Conservation (phyloP, 2,797 vertebrate species). For the Euthynnus affinis region DNA sequence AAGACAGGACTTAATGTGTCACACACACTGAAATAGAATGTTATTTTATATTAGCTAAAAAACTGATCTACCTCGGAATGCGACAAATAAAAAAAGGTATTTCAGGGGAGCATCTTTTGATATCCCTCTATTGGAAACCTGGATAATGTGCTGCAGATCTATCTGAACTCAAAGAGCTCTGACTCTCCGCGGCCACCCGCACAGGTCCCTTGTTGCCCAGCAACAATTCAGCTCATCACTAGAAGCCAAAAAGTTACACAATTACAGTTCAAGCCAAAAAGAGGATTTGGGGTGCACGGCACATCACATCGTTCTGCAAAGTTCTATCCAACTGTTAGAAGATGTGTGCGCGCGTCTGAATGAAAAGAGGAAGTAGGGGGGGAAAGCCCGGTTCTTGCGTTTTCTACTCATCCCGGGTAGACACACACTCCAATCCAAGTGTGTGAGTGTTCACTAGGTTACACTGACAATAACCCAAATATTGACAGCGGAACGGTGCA, state of each 20-base stretch:
- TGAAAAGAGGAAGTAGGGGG: conserved; percentile 48
- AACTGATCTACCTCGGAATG: conserved; percentile 34
- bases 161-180: conserved; percentile 54
- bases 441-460: conserved; percentile 9
- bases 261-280: conserved; percentile 70
- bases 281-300: conserved; percentile 49
- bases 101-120: conserved; percentile 25
- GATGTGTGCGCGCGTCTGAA: conserved; percentile 31
- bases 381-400: conserved; percentile 42
- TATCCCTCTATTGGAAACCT: conserved; percentile 46
- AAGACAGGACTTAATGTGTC: conserved; percentile 16
- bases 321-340: conserved; percentile 25
- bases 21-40: conserved; percentile 17
- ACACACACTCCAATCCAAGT: no score
- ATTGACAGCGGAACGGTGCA: conserved; percentile 40
- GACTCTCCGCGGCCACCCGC: conserved; percentile 66
- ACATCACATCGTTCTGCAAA: conserved; percentile 32
- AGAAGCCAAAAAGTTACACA: conserved; percentile 77
- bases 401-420: conserved; percentile 29
- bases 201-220: conserved; percentile 84
- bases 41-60: conserved; percentile 25
- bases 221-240: conserved; percentile 82
- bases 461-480: conserved; percentile 47
- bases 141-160: conserved; percentile 48
- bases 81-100: conserved; percentile 20